Conservation (phyloP, 2,888 invertebrate genomes). For the Hirudinaria manillensis region DNA sequence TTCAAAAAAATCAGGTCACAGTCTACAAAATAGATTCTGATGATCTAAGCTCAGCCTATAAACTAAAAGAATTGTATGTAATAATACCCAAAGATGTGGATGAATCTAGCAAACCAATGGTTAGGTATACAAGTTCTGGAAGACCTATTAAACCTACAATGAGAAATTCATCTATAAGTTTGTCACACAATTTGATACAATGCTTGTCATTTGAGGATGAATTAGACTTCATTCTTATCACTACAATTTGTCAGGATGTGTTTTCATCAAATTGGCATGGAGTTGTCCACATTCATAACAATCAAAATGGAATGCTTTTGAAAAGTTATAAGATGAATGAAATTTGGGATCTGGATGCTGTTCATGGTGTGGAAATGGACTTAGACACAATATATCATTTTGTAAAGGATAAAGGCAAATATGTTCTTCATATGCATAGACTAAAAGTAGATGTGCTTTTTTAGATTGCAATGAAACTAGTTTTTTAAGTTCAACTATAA, state of each 20-base stretch:
- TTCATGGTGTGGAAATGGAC: slow-evolving; percentile 15
- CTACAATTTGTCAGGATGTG: not conserved
- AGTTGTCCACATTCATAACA: not conserved
- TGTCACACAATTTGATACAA: not conserved
- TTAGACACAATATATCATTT: slow-evolving; percentile 14
- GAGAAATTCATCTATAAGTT: no score
- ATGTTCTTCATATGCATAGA: not conserved
- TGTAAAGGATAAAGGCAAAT: not conserved
- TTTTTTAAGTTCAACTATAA: no score
- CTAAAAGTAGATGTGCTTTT: not conserved
- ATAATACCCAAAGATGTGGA: not conserved
- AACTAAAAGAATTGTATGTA: not conserved
- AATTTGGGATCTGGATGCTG: not conserved
- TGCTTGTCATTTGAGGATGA: slow-evolving; percentile 2
- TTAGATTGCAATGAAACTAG: no score
- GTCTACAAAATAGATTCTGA: not conserved
- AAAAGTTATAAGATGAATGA: not conserved
- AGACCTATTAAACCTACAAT: slow-evolving; percentile 3
- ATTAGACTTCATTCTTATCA: not conserved
- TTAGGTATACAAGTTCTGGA: not conserved
- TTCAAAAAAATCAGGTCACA: not conserved
- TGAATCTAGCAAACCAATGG: not conserved
- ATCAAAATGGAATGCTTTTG: not conserved
- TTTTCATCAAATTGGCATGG: not conserved
- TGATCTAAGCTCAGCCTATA: not conserved